Conservation (phyloP, 2,797 vertebrate genomes). For the Lepus townsendii region DNA sequence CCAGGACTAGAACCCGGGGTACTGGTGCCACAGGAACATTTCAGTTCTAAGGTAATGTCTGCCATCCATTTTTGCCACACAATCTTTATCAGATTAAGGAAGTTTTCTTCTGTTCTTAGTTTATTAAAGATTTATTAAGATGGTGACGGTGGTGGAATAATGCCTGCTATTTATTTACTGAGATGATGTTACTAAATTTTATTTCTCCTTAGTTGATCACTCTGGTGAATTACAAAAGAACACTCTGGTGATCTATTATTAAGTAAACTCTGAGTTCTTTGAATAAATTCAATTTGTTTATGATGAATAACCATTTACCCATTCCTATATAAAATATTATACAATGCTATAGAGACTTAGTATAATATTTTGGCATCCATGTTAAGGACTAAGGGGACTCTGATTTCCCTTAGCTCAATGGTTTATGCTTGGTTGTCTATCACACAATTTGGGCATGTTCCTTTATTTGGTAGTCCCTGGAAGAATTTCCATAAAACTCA, state of each 20-base stretch:
- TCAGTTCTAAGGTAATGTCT: background rate
- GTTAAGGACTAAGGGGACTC: background rate
- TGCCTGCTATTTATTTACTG: background rate
- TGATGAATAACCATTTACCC: slow-evolving; percentile 43
- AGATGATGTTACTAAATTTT: background rate
- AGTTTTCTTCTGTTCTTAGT: background rate
- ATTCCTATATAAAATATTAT: background rate
- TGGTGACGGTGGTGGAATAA: background rate
- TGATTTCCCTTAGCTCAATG: slow-evolving; percentile 42
- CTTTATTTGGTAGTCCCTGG: background rate
- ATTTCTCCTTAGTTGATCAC: background rate
- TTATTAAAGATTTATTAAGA: background rate
- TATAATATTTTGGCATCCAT: slow-evolving; percentile 16
- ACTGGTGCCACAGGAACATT: background rate
- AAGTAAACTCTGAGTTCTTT: slow-evolving; percentile 39
- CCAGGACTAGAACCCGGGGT: too few species aligned
- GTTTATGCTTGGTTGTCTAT: slow-evolving; percentile 29
- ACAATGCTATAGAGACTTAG: background rate
- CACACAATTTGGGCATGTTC: background rate
- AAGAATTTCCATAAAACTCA: background rate
- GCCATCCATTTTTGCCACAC: background rate
- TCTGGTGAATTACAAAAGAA: background rate
- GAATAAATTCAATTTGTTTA: slow-evolving; percentile 51
- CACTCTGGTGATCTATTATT: background rate
- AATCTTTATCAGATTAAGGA: slow-evolving; percentile 16